Percentiles rank a stretch among this genome's conserved stretches.
Conservation (phyloP, 2,797 vertebrate species). For the Ispidina picta region DNA sequence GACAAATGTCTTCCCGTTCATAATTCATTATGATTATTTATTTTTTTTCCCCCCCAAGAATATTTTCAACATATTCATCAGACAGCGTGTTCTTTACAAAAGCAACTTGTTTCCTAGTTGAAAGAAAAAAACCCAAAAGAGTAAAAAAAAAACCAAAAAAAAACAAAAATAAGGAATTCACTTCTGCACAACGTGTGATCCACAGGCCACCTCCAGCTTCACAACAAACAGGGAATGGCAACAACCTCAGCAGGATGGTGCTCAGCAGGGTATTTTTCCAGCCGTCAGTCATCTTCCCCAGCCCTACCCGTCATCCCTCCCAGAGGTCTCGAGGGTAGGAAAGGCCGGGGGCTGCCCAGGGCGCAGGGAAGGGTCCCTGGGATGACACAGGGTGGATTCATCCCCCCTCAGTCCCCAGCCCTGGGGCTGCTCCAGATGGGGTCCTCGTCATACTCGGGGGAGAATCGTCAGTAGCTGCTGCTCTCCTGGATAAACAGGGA, state of each 20-base stretch:
- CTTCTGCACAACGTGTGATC: slow-evolving; percentile 75
- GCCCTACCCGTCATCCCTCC: slow-evolving; percentile 35
- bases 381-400: background rate
- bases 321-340: background rate
- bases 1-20: slow-evolving; percentile 77
- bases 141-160: background rate
- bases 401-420: background rate
- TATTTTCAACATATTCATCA: slow-evolving; percentile 71
- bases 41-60: slow-evolving; percentile 17
- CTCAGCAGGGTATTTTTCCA: slow-evolving; percentile 10
- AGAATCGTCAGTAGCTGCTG: background rate
- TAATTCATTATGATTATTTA: slow-evolving; percentile 41
- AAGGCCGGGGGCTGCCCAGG: background rate
- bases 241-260: slow-evolving; percentile 63
- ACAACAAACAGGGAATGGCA: slow-evolving; percentile 66
- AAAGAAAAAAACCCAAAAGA: background rate
- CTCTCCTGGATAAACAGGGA: background rate
- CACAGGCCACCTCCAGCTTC: slow-evolving; percentile 75
- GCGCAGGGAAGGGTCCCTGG: background rate
- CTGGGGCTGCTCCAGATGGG: background rate
- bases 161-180: slow-evolving; percentile 46
- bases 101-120: slow-evolving; percentile 71
- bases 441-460: background rate
- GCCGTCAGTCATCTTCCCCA: background rate
- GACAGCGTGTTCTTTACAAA: slow-evolving; percentile 80